Base-by-base conservation (phyloP, 2,888 invertebrate species). In the Diarsia rubi region DNA sequence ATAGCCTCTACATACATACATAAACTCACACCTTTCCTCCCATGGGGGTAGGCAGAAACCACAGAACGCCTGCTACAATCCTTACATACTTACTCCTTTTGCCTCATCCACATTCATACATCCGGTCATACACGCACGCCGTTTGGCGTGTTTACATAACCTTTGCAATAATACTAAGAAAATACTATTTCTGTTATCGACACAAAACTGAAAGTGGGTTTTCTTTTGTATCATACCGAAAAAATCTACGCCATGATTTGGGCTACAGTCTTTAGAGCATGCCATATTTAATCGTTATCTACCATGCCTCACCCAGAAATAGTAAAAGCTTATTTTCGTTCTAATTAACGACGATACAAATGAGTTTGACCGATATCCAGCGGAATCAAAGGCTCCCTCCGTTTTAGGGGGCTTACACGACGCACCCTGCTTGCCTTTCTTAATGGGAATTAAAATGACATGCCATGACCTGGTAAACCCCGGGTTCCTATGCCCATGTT, bases 291-390 rank as follows among this genome's bases (percentile, higher is more conserved):
- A 42, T 62, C 42, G 11, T 42, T 47, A 73, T 47, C 16, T 8
- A 19, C 5, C 19, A 45, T 14, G 62, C 66, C 69, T 37, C 74
- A 14, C 73, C 78, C 64, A 54, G 44, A 69, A 54, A 62, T 42
- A 19, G 19, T 47, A 47, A 65, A 59, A 67, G 52, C 57, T 49
- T 73, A 69, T 69, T 45, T 44, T 60, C 37, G 37, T 52, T 72
- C 44, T 66, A 69, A 83, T 82, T 83, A 79, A 37, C 64, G 49
- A 71, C 45, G 31, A 31, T 12, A 14, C 44, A 54, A 79, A 79
- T 83, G 59, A 54, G 37, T 62, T 69, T 75, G 83, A 75, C 82
- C 78, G 82, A 78, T 54, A 69, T 77, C 37, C 31, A 52, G 9
- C 27, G 27, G 54, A 81, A 81, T 81, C 80, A 73, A 78, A 81